Base-by-base conservation (phyloP, 2,113 vertebrate species). In the Amphiprion percula region DNA sequence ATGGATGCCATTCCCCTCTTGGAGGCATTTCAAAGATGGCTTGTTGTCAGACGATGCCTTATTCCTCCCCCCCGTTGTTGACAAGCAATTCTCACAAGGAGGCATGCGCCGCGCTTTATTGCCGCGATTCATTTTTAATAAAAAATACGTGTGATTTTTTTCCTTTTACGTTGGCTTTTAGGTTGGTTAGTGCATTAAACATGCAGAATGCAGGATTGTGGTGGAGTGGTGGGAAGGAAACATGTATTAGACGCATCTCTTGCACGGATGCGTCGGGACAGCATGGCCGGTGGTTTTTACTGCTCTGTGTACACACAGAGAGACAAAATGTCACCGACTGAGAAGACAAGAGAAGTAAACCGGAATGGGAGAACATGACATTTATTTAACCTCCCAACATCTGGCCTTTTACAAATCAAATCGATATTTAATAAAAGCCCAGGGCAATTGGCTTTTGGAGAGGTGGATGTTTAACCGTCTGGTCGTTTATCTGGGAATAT, bases 341-440 rank as follows among this genome's bases (percentile, higher is more conserved):
- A 78, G 60, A 65, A 77, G 74, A 82, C 77, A 52, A 64, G 73
- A 74, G 79, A 84, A 74, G 73, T 61, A 73, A 88, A 82, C 61
- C 60, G 30, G 39, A 82, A 84, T 14, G 53, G 81, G 79, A 86
- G 84, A 84, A 86, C 63, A 52, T 84, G 88, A 93, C 90, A 92
- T 94, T 92, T 90, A 87, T 90, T 91, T 87, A 87, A 87, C 85
- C 90, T 75, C 60, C 10, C 66, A 85, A 85, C 88, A 89, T 90
- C 87, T 91, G 92, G 93, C 92, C 92, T 93, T 93, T 94, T 86
- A 85, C 88, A 93, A 94, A 93, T 92, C 90, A 88, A 93, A 94
- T 94, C 89, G 87, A 94, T 94, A 91, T 93, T 92, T 92, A 92
- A 94, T 94, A 93, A 90, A 91, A 90, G 73, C 85, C 67, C 59